Base-by-base conservation (phyloP, 2,797 vertebrate species). In the Xyrichtys novacula region DNA sequence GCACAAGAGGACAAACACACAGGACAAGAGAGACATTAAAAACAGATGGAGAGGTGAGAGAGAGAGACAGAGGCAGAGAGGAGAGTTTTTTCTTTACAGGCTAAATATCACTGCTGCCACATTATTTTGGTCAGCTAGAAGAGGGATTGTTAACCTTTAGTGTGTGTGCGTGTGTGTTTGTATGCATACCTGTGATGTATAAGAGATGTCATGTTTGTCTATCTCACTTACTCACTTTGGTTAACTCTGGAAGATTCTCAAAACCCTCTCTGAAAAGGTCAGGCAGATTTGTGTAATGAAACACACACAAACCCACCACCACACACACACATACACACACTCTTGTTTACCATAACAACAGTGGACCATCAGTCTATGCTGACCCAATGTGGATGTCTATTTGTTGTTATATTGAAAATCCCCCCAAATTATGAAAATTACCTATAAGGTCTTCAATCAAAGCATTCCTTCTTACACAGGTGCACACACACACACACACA, bases 101-200 rank as follows among this genome's bases (percentile, higher is more conserved):
- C 77, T 79, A 86, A 91, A 92, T 88, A 84, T 84, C 88, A 87
- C 53, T 28, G 72, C 78, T 88, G 86, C 78, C 78, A 85, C 55
- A 58, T 73, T 75, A 65, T 81, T 87, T 68, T 80, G 57, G 64
- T 83, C 76, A 85, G 29, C 72, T 65, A 46, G 49, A 75, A 20
- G 63, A 31, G 52, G n/a, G 25, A 74, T 36, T 43, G 31, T 26
- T 64, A 69, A 32, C 58, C 62, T 54, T 78, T 60, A 23, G 11
- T 74, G 53, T 44, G 36, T 60, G 48, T n/a, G 53, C 29, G 46
- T 44, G 43, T 22, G 43, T 54, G 34, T 66, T 6, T 42, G 20
- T n/a, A 36, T 43, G 42, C 17, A 10, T 39, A 20, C 14, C 29
- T 46, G 58, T 61, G 70, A 76, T 53, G 49, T 74, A 67, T 73